phyloP scores from a whole-genome alignment of 2,797 vertebrate species.

The Poecilia picta region DNA sequence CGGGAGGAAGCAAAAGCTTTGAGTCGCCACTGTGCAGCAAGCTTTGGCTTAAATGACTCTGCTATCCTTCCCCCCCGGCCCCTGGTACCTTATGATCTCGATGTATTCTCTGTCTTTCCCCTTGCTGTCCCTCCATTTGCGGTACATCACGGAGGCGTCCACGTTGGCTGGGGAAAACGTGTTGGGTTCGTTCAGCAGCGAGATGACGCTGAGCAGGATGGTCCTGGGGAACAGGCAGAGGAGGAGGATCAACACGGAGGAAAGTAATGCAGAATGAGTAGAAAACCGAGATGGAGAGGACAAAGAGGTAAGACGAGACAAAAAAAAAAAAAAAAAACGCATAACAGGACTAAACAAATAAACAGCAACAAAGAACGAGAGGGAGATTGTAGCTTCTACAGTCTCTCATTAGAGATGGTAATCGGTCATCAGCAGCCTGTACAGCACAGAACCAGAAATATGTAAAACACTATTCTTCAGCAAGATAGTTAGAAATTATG shows the following conservation, averaged over 20 bases:
- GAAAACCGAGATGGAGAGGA: background rate
- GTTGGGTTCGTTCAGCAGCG: slow-evolving; percentile 94
- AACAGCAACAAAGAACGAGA: background rate
- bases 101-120: slow-evolving; percentile 94
- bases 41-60: background rate
- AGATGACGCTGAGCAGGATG: slow-evolving; percentile 96
- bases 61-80: background rate
- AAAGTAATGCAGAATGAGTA: slow-evolving; percentile 11
- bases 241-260: slow-evolving; percentile 29
- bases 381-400: slow-evolving; percentile 4
- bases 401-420: slow-evolving; percentile 3
- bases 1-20: background rate
- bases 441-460: background rate
- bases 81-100: slow-evolving; percentile 90
- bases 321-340: slow-evolving; percentile 23
- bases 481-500: background rate
- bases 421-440: background rate
- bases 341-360: slow-evolving; percentile 27
- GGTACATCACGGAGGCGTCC: slow-evolving; percentile 97
- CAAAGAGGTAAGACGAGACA: slow-evolving; percentile 38
- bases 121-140: slow-evolving; percentile 97
- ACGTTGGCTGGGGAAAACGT: slow-evolving; percentile 97
- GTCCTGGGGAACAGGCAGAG: slow-evolving; percentile 80
- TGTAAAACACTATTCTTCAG: background rate
- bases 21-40: background rate